Percentiles rank a stretch among this genome's conserved stretches.
These are phyloP conservation scores for Enteromius radiatus DNA, from an alignment of 2,797 vertebrate species.

Conservation along the genomic window DNA sequence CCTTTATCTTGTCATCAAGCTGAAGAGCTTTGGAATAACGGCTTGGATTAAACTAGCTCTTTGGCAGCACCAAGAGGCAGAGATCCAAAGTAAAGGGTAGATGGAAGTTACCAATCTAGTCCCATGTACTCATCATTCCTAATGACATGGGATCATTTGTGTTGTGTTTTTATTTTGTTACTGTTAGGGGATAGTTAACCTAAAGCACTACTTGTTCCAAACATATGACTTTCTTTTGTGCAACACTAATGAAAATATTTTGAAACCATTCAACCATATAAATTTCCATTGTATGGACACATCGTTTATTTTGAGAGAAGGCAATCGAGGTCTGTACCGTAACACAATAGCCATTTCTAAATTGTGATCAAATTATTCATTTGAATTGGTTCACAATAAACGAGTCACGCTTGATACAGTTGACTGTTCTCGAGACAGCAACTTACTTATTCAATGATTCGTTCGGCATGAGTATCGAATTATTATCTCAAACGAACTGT, in stretches of 20 bases:
- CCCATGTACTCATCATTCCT: background rate
- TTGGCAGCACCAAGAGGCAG: conserved; percentile 23
- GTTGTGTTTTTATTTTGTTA: background rate
- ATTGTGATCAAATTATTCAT: background rate
- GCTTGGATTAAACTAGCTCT: conserved; percentile 37
- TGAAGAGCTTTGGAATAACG: conserved; percentile 46
- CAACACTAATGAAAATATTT: background rate
- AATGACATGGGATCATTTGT: background rate
- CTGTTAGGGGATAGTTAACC: background rate
- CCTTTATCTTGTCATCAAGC: conserved; percentile 61
- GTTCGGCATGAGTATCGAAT: background rate
- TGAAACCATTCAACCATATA: background rate
- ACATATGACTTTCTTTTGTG: background rate
- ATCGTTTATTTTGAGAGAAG: background rate
- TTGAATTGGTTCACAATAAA: background rate
- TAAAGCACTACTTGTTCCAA: background rate
- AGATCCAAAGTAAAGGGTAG: conserved; percentile 42
- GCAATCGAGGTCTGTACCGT: background rate
- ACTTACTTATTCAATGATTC: background rate
- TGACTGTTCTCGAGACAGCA: background rate
- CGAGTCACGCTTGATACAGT: background rate
- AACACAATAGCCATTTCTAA: background rate
- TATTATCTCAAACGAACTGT: background rate
- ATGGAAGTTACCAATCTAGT: conserved; percentile 17
- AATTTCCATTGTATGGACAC: background rate